These are phyloP conservation scores for Glaucopsyche alexis DNA, from an alignment of 2,888 invertebrate genomes.

Conservation along the genomic window DNA sequence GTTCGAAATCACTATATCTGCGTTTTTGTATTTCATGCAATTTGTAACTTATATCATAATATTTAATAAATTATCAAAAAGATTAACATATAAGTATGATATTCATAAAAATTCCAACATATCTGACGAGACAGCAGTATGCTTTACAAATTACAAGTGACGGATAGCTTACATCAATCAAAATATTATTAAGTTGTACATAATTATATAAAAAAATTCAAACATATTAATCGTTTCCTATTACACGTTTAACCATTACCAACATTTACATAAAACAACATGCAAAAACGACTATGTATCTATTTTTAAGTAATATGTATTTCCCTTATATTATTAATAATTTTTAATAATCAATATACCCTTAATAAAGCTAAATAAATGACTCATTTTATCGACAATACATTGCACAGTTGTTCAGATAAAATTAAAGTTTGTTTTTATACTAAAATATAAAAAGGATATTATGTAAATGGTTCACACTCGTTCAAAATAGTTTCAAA, in stretches of 20 bases:
- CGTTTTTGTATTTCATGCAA: no score
- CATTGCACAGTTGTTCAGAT: conserved; percentile 27
- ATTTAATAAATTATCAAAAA: background rate
- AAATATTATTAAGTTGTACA: background rate
- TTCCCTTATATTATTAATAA: background rate
- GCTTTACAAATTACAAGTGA: background rate
- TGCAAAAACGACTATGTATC: background rate
- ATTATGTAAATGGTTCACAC: background rate
- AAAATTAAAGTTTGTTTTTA: conserved; percentile 27
- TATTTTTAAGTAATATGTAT: no score
- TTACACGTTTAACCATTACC: no score
- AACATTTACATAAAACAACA: no score
- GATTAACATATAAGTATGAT: background rate
- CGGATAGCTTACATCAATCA: background rate
- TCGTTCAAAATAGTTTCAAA: background rate
- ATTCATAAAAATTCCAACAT: background rate
- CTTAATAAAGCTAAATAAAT: conserved; percentile 49
- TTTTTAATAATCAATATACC: conserved; percentile 29
- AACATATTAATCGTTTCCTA: background rate
- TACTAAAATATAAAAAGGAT: background rate
- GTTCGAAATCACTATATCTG: background rate
- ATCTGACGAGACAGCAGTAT: background rate
- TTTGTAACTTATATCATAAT: no score
- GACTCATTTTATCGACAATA: conserved; percentile 47
- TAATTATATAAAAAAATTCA: background rate